Evolutionary conservation across 1,140 invertebrate genomes (phyloP), one percentile per base, ranked within the genome.

Genomic region (Pseudomyrmex pallidus): DNA sequence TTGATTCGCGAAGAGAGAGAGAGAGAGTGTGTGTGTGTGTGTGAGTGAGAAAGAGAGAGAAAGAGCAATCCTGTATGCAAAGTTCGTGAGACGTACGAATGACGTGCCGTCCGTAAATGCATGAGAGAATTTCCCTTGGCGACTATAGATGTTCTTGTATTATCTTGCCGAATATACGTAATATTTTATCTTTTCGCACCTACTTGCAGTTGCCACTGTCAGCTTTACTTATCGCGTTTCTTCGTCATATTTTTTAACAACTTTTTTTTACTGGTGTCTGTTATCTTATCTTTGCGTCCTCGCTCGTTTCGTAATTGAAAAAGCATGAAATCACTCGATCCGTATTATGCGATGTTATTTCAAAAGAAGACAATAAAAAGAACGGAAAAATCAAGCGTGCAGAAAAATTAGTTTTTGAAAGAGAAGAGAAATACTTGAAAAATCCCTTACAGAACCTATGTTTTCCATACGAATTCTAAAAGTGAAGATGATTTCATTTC

Each of bases 321-420:
- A 74, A 83, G 86, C 85, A 74, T 89, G 76, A 89, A 88, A 89
- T 89, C 87, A 88, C 87, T 88, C 84, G 82, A 80, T 66, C 61
- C 83, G 73, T 25, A 25, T 70, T 78, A 85, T 77, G 74, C 77
- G 86, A 77, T 66, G 72, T 66, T 77, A 82, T 88, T 88, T 57
- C 44, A 54, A 61, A 46, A 59, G 13, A 57, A 44, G 74, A 59
- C 50, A 52, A 52, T 67, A 25, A 77, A 50, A 48, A 22, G 50
- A 25, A 25, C 25, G 50, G 25, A 25, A 25, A 10, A 12, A 74
- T 35, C 50, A 13, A 10, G 13, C 13, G 1, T 13, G 50, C 3
- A 52, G 13, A 52, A 52, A 52, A 13, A 2, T 52, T 52, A 12
- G 9, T 50, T 50, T 50, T 50, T 50, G 46, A 15, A 56, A 22